These are phyloP conservation scores for Pagrus major DNA, from an alignment of 2,113 vertebrate genomes.

Conservation along the genomic window DNA sequence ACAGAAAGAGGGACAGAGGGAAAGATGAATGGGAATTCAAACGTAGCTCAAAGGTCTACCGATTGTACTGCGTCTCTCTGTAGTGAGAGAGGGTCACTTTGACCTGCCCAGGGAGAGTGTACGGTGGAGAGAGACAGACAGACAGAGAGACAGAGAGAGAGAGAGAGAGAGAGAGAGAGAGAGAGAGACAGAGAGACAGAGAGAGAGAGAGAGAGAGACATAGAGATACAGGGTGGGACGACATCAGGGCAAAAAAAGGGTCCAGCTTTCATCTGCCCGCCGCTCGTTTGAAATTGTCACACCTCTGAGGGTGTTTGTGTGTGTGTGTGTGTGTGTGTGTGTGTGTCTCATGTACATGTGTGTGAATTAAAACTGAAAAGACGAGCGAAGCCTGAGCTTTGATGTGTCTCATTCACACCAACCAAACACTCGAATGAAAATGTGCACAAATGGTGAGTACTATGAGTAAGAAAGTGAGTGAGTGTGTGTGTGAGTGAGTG, in stretches of 20 bases:
- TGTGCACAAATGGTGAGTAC: conserved; percentile 66
- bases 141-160: neutral
- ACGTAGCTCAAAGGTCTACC: conserved; percentile 76
- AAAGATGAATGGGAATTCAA: conserved; percentile 80
- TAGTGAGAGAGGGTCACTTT: conserved; percentile 75
- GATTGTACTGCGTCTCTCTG: conserved; percentile 76
- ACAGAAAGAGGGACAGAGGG: conserved; percentile 55
- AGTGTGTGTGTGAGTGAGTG: conserved; percentile 11
- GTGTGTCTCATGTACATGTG: conserved; percentile 33
- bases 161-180: conserved; percentile 24
- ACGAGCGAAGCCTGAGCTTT: conserved; percentile 75
- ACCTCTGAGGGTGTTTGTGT: conserved; percentile 63
- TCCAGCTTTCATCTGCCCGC: conserved; percentile 75
- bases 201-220: conserved; percentile 28
- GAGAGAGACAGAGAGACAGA: conserved; percentile 30
- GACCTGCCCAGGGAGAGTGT: conserved; percentile 60
- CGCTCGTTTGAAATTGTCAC: conserved; percentile 70
- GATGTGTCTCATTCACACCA: conserved; percentile 81
- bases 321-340: conserved; percentile 45
- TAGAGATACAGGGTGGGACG: no score
- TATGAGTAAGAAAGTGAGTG: conserved; percentile 35
- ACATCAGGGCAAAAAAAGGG: conserved; percentile 56
- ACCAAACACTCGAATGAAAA: conserved; percentile 79
- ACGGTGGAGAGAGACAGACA: conserved; percentile 8
- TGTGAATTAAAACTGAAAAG: conserved; percentile 75